Conservation (phyloP, 2,888 invertebrate species). For the Ormyrus labotus region DNA sequence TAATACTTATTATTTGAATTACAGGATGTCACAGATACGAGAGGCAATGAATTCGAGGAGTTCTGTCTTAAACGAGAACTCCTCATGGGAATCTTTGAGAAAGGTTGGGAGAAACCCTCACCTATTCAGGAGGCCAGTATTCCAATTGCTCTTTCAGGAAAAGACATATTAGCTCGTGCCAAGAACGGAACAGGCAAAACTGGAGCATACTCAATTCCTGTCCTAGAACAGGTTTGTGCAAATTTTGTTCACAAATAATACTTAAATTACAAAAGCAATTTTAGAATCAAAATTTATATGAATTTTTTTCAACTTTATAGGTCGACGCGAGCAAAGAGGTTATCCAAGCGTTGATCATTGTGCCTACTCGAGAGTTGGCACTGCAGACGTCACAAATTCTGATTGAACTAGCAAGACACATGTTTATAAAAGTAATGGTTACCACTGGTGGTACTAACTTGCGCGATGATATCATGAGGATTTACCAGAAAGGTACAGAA, state of each 20-base stretch:
- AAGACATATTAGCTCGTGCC: slow-evolving; percentile 98
- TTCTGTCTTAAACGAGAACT: slow-evolving; percentile 98
- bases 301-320: slow-evolving; percentile 58
- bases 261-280: not conserved
- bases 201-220: slow-evolving; percentile 99
- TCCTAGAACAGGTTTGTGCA: slow-evolving; percentile 88
- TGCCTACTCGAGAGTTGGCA: slow-evolving; percentile 98
- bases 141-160: slow-evolving; percentile 97
- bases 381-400: slow-evolving; percentile 99
- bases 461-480: slow-evolving; percentile 99
- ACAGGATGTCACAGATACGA: slow-evolving; percentile 98
- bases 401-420: slow-evolving; percentile 98
- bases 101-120: slow-evolving; percentile 99
- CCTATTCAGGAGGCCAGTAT: slow-evolving; percentile 99
- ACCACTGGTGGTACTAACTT: slow-evolving; percentile 99
- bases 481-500: slow-evolving; percentile 93
- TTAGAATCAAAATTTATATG: slow-evolving; percentile 1
- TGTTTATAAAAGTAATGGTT: slow-evolving; percentile 98
- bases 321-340: slow-evolving; percentile 91
- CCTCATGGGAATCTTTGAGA: slow-evolving; percentile 99
- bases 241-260: slow-evolving; percentile 7
- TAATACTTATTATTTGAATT: slow-evolving; percentile 55
- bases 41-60: slow-evolving; percentile 99
- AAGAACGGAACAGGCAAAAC: slow-evolving; percentile 99
- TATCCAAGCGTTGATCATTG: slow-evolving; percentile 98